Base-by-base conservation (phyloP, 92 coral and sea anemone genomes). In the Siderastrea siderea region DNA sequence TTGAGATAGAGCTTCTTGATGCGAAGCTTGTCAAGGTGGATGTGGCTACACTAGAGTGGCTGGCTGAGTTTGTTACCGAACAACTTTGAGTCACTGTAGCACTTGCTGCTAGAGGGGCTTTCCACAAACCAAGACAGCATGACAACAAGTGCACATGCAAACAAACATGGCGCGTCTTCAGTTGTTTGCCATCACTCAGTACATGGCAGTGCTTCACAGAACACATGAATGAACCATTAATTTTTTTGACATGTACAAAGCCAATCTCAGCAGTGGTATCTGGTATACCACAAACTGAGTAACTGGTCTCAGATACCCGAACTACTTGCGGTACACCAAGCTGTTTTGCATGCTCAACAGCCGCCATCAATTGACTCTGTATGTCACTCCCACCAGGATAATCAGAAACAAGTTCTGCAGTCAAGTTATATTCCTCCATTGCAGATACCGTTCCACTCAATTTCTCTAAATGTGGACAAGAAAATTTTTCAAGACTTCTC, bases 251-350 rank as follows among this genome's bases (percentile, higher is more conserved):
- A 47, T 70, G 75, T 1, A 70, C 75, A 11, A 70, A 47, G 7
- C 75, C 75, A 47, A 3, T 46, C 47, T 75, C 64, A 19, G 79
- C 79, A 75, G 1, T n/a, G 1, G 79, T 75, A 48, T 75, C 64
- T 1, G 79, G 79, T 1, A 75, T 19, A 7, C 65, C 63, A 53
- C 79, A 75, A 13, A 75, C 79, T 7, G 79, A 47, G 10, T 54
- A 54, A 5, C 65, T 54, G 3, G 79, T 7, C 14, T 75, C 66
- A 11, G 79, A 53, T 7, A 75, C 79, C 13, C 64, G 10, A 26
- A 75, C 13, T 2, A 74, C 78, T 52, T 74, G 78, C 1, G 78
- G 63, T 1, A 74, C 61, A 50, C 77, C 77, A 73, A 73, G 77
- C 59, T 4, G 2, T 3, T 52, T 19, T 19, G 78, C 46, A 74